These are phyloP conservation scores for Numenius phaeopus DNA, from an alignment of 2,797 vertebrate genomes.

Conservation along the genomic window DNA sequence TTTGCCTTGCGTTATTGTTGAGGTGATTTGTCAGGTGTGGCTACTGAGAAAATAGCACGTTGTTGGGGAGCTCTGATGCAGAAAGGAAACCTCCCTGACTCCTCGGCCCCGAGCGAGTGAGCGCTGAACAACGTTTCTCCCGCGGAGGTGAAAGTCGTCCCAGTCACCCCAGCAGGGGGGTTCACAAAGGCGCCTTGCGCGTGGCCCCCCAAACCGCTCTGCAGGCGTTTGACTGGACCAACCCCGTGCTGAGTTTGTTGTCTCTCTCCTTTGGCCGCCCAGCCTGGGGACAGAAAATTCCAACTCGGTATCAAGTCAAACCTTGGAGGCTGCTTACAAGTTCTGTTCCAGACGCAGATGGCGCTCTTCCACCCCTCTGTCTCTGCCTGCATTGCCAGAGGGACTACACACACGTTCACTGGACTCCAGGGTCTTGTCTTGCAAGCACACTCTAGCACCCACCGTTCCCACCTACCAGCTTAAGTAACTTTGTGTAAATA, in stretches of 20 bases:
- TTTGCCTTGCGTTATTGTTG: not conserved
- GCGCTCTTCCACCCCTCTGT: not conserved
- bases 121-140: not conserved
- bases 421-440: not conserved
- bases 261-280: not conserved
- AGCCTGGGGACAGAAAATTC: not conserved
- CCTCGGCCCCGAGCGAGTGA: not conserved
- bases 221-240: not conserved
- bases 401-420: fast-evolving
- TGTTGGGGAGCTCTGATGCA: not conserved
- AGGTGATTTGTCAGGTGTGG: not conserved
- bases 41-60: not conserved
- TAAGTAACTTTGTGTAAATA: not conserved
- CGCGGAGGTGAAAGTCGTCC: not conserved
- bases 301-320: not conserved
- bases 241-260: not conserved
- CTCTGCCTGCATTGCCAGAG: not conserved
- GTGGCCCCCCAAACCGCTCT: not conserved
- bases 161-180: too few species aligned
- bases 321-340: not conserved
- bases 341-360: not conserved
- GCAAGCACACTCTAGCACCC: not conserved
- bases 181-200: not conserved
- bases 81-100: not conserved
- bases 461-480: fast-evolving